A percentile compares a stretch with the other conserved stretches of the same genome.
These are phyloP conservation scores for Rhinophrynus dorsalis DNA, from an alignment of 2,797 vertebrate species.

Conservation along the genomic window DNA sequence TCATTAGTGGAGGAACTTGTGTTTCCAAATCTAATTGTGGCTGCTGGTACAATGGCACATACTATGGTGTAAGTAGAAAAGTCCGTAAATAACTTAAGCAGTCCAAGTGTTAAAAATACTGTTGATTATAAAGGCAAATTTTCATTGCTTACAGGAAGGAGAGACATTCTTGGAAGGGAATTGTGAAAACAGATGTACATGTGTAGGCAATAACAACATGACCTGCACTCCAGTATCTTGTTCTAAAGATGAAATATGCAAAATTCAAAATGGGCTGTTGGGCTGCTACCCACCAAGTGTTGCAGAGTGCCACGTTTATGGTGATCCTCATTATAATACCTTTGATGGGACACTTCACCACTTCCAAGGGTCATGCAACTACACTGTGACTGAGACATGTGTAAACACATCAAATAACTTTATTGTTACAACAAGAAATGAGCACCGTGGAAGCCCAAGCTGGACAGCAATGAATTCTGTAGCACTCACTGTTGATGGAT, in stretches of 20 bases:
- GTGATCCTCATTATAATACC: slow-evolving; percentile 77
- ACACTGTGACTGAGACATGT: slow-evolving; percentile 69
- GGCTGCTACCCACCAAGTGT: slow-evolving; percentile 40
- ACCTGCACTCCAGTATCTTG: slow-evolving; percentile 50
- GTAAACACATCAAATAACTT: slow-evolving; percentile 66
- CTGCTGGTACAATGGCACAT: slow-evolving; percentile 67
- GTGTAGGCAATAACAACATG: slow-evolving; percentile 49
- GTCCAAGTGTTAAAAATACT: too few relatives aligned
- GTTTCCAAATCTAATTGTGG: slow-evolving; percentile 71
- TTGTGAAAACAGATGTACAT: slow-evolving; percentile 51
- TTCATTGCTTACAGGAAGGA: slow-evolving; percentile 58
- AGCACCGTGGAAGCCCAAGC: slow-evolving; percentile 60
- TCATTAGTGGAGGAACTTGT: slow-evolving; percentile 69
- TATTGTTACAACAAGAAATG: slow-evolving; percentile 72
- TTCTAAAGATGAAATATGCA: slow-evolving; percentile 50
- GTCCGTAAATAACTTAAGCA: not conserved
- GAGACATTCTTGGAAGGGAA: slow-evolving; percentile 52
- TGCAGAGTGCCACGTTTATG: slow-evolving; percentile 71
- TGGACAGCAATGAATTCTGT: slow-evolving; percentile 74
- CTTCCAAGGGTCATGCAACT: slow-evolving; percentile 79
- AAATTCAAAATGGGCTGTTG: slow-evolving; percentile 34
- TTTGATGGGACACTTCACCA: slow-evolving; percentile 73
- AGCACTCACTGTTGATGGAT: slow-evolving; percentile 62
- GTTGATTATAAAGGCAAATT: too few relatives aligned
- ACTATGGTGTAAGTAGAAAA: slow-evolving; percentile 57